Evolutionary conservation across 2,797 vertebrate genomes (phyloP).

Genomic region (Oryzias sinensis): DNA sequence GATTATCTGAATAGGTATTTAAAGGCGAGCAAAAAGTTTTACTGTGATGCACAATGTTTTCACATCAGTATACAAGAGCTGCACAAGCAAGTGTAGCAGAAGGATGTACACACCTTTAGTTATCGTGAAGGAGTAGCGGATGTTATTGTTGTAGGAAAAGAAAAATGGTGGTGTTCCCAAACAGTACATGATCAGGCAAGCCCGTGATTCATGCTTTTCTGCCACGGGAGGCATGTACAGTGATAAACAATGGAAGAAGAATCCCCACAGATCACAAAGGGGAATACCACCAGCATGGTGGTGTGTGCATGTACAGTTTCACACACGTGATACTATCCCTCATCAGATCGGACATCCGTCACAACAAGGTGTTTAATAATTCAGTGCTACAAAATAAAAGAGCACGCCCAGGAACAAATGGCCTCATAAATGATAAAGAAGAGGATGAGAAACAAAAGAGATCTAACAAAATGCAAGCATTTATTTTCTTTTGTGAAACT

Average conservation of each 20-base stretch:
- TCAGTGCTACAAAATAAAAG: slow-evolving; percentile 71
- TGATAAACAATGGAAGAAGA: slow-evolving; percentile 70
- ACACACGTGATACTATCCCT: slow-evolving; percentile 45
- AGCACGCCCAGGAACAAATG: slow-evolving; percentile 62
- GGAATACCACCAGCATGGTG: slow-evolving; percentile 43
- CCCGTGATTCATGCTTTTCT: slow-evolving; percentile 54
- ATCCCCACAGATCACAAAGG: slow-evolving; percentile 66
- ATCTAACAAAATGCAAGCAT: slow-evolving; percentile 15
- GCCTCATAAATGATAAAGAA: slow-evolving; percentile 63
- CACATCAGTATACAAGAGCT: neutral
- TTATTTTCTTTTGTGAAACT: slow-evolving; percentile 20
- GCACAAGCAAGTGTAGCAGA: neutral
- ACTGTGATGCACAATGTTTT: neutral
- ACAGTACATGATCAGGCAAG: slow-evolving; percentile 68
- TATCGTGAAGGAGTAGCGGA: slow-evolving; percentile 20
- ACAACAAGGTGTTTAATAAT: slow-evolving; percentile 71
- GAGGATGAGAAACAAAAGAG: slow-evolving; percentile 26
- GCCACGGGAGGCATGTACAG: slow-evolving; percentile 53
- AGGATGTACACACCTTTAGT: neutral
- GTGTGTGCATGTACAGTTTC: neutral
- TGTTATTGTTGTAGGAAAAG: slow-evolving; percentile 13
- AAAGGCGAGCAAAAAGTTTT: too few relatives aligned
- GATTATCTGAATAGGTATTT: too few relatives aligned
- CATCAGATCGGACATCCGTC: slow-evolving; percentile 56
- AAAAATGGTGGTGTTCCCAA: slow-evolving; percentile 28